Conservation (phyloP, 1,140 invertebrate genomes). For the Anagrus nilaparvatae region DNA sequence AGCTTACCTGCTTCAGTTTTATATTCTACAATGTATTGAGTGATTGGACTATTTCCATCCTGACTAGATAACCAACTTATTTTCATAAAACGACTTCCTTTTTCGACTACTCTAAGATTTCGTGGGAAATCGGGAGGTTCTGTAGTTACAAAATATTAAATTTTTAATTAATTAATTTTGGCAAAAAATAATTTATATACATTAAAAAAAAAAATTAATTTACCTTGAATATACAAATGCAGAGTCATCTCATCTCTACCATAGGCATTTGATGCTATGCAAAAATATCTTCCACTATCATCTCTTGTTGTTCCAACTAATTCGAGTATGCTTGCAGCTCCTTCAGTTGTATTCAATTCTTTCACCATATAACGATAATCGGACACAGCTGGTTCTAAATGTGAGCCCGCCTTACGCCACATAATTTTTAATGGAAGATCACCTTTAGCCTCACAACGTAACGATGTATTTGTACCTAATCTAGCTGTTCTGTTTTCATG, state of each 20-base stretch:
- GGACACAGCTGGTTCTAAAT: slow-evolving; percentile 32
- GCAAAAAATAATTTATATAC: background rate
- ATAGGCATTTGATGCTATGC: slow-evolving; percentile 77
- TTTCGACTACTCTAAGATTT: slow-evolving; percentile 74
- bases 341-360: slow-evolving; percentile 41
- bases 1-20: slow-evolving; percentile 70
- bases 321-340: slow-evolving; percentile 73
- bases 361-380: slow-evolving; percentile 40
- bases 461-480: slow-evolving; percentile 59
- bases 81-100: slow-evolving; percentile 63
- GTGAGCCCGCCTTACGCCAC: slow-evolving; percentile 51
- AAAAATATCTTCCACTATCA: slow-evolving; percentile 83
- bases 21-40: slow-evolving; percentile 77
- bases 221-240: slow-evolving; percentile 82
- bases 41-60: slow-evolving; percentile 79
- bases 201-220: slow-evolving; percentile 9
- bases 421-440: slow-evolving; percentile 80
- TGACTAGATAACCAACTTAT: slow-evolving; percentile 75
- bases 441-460: slow-evolving; percentile 80
- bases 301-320: slow-evolving; percentile 74
- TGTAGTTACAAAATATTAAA: slow-evolving; percentile 24
- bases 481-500: slow-evolving; percentile 52
- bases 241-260: slow-evolving; percentile 86
- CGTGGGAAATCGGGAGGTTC: slow-evolving; percentile 77
- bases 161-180: background rate